phyloP scores from a whole-genome alignment of 2,888 invertebrate species.

The Pocota personata region DNA sequence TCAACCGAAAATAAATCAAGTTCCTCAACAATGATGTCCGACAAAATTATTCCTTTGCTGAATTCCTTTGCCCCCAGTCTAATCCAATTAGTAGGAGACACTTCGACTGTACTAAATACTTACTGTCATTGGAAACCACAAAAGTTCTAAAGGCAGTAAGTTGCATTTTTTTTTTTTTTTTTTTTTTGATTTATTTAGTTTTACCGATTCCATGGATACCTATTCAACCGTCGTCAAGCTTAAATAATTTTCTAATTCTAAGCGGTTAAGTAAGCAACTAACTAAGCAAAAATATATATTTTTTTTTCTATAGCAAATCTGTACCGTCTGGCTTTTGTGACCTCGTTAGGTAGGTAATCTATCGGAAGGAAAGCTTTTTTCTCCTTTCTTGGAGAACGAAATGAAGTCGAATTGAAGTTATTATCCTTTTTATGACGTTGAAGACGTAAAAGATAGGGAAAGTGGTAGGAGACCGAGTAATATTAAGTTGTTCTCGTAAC shows the following conservation, averaged over 20 bases:
- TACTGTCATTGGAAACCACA: conserved; percentile 64
- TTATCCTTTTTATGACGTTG: conserved; percentile 27
- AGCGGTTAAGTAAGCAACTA: conserved; percentile 68
- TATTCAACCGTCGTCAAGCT: conserved; percentile 61
- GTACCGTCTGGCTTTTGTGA: conserved; percentile 70
- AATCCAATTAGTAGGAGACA: conserved; percentile 67
- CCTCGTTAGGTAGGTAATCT: conserved; percentile 73
- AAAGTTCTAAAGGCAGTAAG: conserved; percentile 54
- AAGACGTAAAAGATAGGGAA: background rate
- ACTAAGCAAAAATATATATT: conserved; percentile 20
- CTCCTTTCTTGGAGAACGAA: conserved; percentile 28
- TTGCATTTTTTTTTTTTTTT: conserved; percentile 6
- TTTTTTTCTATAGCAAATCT: background rate
- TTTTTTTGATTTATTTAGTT: background rate
- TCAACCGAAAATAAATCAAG: background rate
- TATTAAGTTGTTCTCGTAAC: conserved; percentile 56
- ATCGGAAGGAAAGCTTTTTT: conserved; percentile 65
- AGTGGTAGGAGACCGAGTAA: background rate
- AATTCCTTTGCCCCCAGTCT: conserved; percentile 27
- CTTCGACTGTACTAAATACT: conserved; percentile 45
- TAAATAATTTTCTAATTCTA: conserved; percentile 58
- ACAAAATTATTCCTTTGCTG: background rate
- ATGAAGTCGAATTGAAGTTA: conserved; percentile 45
- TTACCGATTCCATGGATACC: conserved; percentile 22
- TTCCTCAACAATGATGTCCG: background rate